Percentiles rank a stretch among this genome's conserved stretches.
Conservation (phyloP, 2,113 vertebrate species). For the Barnardius zonarius region DNA sequence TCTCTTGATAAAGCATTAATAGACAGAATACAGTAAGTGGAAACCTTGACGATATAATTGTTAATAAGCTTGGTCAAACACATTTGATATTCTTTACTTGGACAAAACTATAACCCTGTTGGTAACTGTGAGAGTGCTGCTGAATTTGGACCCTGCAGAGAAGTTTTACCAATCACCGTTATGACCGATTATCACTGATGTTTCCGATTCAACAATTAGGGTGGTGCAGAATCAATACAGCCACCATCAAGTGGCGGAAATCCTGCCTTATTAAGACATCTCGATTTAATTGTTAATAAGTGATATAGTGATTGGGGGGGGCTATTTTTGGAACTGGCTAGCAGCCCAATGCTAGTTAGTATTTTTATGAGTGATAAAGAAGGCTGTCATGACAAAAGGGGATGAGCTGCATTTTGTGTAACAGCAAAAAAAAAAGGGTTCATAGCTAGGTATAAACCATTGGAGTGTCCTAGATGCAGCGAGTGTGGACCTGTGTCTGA, state of each 20-base stretch:
- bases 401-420: not conserved
- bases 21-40: not conserved
- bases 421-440: not conserved
- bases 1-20: not conserved
- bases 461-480: not conserved
- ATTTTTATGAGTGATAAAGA: not conserved
- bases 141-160: not conserved
- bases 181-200: not conserved
- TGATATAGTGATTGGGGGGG: not conserved
- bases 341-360: not conserved
- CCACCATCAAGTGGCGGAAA: rapidly evolving
- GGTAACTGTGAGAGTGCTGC: not conserved
- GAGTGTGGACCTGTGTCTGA: not conserved
- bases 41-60: not conserved
- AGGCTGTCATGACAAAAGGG: not conserved
- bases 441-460: not conserved
- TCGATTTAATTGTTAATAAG: not conserved
- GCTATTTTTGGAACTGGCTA: not conserved
- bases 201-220: not conserved
- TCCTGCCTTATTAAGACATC: not conserved
- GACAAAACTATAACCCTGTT: not conserved
- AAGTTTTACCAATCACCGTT: not conserved
- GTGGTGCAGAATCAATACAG: not conserved
- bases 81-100: not conserved
- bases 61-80: not conserved